These are phyloP conservation scores for Eretmocerus hayati DNA, from an alignment of 2,888 invertebrate species.

Conservation along the genomic window DNA sequence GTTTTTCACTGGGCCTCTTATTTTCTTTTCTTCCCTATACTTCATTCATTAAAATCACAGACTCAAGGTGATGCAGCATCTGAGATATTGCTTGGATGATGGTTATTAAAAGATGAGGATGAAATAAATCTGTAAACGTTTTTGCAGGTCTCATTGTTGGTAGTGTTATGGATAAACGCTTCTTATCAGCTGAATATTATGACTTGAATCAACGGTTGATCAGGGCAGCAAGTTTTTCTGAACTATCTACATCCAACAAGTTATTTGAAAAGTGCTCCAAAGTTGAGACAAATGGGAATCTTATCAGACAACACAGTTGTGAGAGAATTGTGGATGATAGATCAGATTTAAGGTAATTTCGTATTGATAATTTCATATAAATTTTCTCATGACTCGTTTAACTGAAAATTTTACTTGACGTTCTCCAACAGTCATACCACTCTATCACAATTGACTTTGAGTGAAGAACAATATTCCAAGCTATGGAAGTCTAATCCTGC, in stretches of 20 bases:
- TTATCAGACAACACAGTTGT: slow-evolving; percentile 34
- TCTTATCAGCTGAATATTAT: slow-evolving; percentile 28
- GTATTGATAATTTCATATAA: background rate
- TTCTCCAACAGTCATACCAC: slow-evolving; percentile 14
- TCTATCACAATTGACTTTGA: slow-evolving; percentile 11
- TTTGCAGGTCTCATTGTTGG: too few relatives aligned
- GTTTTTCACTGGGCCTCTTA: too few relatives aligned
- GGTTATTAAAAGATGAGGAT: too few relatives aligned
- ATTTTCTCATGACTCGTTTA: background rate
- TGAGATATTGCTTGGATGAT: too few relatives aligned
- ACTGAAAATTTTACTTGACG: too few relatives aligned
- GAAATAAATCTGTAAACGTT: too few relatives aligned
- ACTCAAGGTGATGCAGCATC: too few relatives aligned
- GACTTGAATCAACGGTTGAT: slow-evolving; percentile 28
- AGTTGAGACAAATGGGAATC: slow-evolving; percentile 22
- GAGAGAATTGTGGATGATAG: slow-evolving; percentile 32
- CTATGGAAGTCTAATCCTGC: too few relatives aligned
- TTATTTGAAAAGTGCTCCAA: slow-evolving; percentile 28
- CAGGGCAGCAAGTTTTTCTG: slow-evolving; percentile 31
- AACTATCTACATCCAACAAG: slow-evolving; percentile 27
- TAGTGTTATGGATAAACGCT: slow-evolving; percentile 34
- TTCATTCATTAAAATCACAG: too few relatives aligned
- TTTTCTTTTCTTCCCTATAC: too few relatives aligned
- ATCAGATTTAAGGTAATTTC: slow-evolving; percentile 28
- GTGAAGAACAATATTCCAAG: too few relatives aligned